These are phyloP conservation scores for Cricetomys ansorgei DNA, from an alignment of 2,113 vertebrate species.

Conservation along the genomic window DNA sequence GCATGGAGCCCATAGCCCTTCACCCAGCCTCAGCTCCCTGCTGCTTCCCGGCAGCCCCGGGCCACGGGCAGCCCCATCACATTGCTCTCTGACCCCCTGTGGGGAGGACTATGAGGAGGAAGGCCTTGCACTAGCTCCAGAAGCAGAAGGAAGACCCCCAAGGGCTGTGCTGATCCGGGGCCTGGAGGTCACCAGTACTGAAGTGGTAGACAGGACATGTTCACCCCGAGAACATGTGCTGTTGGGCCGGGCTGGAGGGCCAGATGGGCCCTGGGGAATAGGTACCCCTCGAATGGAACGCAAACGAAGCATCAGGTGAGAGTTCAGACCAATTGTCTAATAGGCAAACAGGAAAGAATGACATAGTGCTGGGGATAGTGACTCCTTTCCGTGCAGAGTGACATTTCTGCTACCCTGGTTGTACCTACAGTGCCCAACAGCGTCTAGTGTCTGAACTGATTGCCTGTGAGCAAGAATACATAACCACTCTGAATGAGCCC, in stretches of 20 bases:
- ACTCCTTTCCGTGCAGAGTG: not conserved
- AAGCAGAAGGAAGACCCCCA: slow-evolving; percentile 74
- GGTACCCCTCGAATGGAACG: slow-evolving; percentile 83
- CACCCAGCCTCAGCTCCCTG: slow-evolving; percentile 81
- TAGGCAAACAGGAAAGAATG: not conserved
- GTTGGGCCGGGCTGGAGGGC: slow-evolving; percentile 86
- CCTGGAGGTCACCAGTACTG: slow-evolving; percentile 95
- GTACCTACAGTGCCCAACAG: slow-evolving; percentile 89
- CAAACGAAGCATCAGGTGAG: slow-evolving; percentile 83
- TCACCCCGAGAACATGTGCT: slow-evolving; percentile 93
- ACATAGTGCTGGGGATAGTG: too few species aligned
- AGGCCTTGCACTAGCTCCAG: slow-evolving; percentile 27
- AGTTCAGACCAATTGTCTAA: not conserved
- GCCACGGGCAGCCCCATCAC: slow-evolving; percentile 69
- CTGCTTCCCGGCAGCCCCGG: slow-evolving; percentile 76
- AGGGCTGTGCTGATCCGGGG: slow-evolving; percentile 90
- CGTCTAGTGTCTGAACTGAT: slow-evolving; percentile 91
- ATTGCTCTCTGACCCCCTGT: slow-evolving; percentile 77
- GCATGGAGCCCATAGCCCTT: slow-evolving; percentile 70
- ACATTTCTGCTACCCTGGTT: not conserved
- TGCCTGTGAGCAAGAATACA: slow-evolving; percentile 91
- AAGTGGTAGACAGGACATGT: slow-evolving; percentile 93
- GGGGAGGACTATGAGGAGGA: slow-evolving; percentile 74
- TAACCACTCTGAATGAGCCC: slow-evolving; percentile 87
- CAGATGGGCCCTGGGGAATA: slow-evolving; percentile 85